Percentiles rank a stretch among this genome's conserved stretches.
These are phyloP conservation scores for Catostomus latipinnis DNA, from an alignment of 2,797 vertebrate genomes.

Conservation along the genomic window DNA sequence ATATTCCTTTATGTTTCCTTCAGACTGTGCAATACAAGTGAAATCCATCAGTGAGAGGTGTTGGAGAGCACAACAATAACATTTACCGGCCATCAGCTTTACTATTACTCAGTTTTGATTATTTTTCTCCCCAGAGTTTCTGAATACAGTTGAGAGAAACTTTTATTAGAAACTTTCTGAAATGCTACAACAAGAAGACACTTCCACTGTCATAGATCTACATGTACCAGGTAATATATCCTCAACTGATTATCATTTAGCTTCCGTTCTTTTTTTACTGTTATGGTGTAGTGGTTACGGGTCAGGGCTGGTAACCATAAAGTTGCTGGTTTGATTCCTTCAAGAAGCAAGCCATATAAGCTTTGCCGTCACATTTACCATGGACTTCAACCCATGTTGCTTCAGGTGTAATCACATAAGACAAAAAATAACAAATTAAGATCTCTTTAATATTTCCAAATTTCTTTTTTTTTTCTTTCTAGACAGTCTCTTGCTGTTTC, in stretches of 20 bases:
- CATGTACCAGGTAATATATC: constrained; percentile 74
- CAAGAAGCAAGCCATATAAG: background rate
- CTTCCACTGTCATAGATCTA: constrained; percentile 69
- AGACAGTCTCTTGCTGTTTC: too few relatives aligned
- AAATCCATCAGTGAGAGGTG: constrained; percentile 22
- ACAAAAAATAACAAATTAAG: too few relatives aligned
- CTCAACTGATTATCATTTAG: background rate
- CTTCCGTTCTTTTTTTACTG: background rate
- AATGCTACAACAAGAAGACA: constrained; percentile 79
- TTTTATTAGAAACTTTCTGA: constrained; percentile 77
- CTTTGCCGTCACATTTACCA: background rate
- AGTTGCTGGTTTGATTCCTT: background rate
- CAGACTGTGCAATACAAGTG: constrained; percentile 36
- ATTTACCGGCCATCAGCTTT: background rate
- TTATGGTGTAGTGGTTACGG: background rate
- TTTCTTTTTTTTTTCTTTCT: too few relatives aligned
- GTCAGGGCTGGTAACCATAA: background rate
- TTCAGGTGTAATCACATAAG: too few relatives aligned
- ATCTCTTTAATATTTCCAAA: too few relatives aligned
- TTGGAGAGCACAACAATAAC: constrained; percentile 5
- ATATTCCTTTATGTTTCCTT: constrained; percentile 26
- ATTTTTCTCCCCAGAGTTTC: constrained; percentile 68
- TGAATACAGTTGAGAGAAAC: constrained; percentile 74
- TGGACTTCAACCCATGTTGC: too few relatives aligned
- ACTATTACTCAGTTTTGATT: constrained; percentile 56